phyloP scores from a whole-genome alignment of 2,113 vertebrate species.

The Platichthys flesus region DNA sequence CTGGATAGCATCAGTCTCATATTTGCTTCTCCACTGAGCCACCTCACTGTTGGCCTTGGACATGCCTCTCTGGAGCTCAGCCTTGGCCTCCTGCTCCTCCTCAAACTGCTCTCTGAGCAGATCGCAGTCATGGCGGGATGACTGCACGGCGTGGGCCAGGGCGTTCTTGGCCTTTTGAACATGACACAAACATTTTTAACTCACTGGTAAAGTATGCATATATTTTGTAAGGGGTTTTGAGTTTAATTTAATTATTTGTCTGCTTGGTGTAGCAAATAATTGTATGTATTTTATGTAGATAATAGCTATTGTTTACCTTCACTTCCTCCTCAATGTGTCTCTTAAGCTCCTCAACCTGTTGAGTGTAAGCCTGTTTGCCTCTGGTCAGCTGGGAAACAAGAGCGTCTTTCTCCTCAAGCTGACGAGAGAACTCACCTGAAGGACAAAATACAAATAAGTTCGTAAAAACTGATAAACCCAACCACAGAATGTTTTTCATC shows the following conservation, averaged over 20 bases:
- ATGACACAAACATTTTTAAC: neutral
- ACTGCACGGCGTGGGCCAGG: slow-evolving; percentile 85
- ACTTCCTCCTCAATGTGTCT: slow-evolving; percentile 86
- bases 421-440: slow-evolving; percentile 81
- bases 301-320: slow-evolving; percentile 42
- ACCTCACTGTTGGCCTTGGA: slow-evolving; percentile 19
- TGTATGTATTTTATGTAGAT: neutral
- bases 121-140: slow-evolving; percentile 10
- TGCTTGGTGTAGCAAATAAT: neutral
- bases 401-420: slow-evolving; percentile 11
- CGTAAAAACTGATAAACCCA: neutral
- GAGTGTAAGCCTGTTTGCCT: slow-evolving; percentile 7
- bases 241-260: too few relatives aligned
- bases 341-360: slow-evolving; percentile 84
- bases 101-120: slow-evolving; percentile 18
- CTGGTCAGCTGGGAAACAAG: slow-evolving; percentile 14
- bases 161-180: slow-evolving; percentile 87
- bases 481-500: neutral
- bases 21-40: slow-evolving; percentile 17
- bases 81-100: slow-evolving; percentile 17
- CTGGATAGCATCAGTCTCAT: slow-evolving; percentile 17
- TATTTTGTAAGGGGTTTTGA: too few relatives aligned
- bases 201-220: neutral
- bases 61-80: slow-evolving; percentile 12
- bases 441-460: neutral